Evolutionary conservation across 2,888 invertebrate genomes (phyloP).

Genomic region (Eucriotettix oculatus): DNA sequence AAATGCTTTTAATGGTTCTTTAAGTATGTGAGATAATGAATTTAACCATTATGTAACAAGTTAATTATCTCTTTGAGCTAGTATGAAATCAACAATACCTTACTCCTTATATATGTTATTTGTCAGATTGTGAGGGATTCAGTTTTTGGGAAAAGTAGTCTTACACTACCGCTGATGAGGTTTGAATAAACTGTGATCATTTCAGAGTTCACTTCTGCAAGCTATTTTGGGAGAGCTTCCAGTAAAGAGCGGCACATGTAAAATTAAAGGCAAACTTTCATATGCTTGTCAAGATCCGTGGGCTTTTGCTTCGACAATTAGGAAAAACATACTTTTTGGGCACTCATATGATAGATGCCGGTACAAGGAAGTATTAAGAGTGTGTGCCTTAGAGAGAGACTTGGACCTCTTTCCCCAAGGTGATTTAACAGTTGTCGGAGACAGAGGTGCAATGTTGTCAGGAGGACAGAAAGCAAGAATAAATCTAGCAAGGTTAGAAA

Average conservation of each 20-base stretch:
- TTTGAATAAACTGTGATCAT: too few species aligned
- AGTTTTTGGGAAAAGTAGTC: too few species aligned
- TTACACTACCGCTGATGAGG: too few species aligned
- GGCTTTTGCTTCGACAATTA: constrained; percentile 59
- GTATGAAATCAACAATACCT: too few species aligned
- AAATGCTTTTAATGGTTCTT: too few species aligned
- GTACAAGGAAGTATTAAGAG: constrained; percentile 34
- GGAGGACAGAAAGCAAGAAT: constrained; percentile 74
- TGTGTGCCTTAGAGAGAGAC: constrained; percentile 48
- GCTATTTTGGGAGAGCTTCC: constrained; percentile 64
- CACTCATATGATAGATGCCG: constrained; percentile 39
- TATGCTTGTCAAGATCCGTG: constrained; percentile 78
- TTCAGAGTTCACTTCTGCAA: constrained; percentile 47
- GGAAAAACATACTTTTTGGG: constrained; percentile 80
- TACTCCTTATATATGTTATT: too few species aligned
- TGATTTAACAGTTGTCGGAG: constrained; percentile 64
- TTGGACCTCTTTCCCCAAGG: constrained; percentile 58
- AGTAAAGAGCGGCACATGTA: constrained; percentile 36
- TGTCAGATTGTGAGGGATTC: too few species aligned
- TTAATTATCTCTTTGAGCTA: too few species aligned
- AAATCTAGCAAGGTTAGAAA: constrained; percentile 43
- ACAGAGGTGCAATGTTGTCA: constrained; percentile 62
- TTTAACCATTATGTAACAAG: too few species aligned
- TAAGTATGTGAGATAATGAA: too few species aligned
- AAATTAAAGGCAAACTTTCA: constrained; percentile 44